Percentiles rank a stretch among this genome's conserved stretches.
Conservation (phyloP, 2,888 invertebrate genomes). For the Sthenelais limicola region DNA sequence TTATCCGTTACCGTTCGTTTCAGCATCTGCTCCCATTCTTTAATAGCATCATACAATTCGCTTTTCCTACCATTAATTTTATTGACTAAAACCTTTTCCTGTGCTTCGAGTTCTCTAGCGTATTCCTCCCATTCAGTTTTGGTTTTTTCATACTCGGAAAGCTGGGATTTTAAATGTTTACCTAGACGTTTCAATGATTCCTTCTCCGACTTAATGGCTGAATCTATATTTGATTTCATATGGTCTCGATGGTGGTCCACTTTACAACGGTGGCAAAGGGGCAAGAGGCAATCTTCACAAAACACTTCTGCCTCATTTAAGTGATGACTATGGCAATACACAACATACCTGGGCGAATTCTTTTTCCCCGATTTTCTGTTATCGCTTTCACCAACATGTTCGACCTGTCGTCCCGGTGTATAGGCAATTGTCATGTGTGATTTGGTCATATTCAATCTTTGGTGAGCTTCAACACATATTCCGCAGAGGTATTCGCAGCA, state of each 20-base stretch:
- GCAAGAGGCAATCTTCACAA: conserved; percentile 38
- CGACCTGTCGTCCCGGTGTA: background rate
- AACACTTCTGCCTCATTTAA: conserved; percentile 39
- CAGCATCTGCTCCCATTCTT: conserved; percentile 43
- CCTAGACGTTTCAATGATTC: conserved; percentile 16
- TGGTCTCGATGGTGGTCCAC: conserved; percentile 41
- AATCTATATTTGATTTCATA: conserved; percentile 28
- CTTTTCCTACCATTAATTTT: conserved; percentile 20
- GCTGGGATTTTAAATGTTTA: conserved; percentile 11
- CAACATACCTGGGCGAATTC: background rate
- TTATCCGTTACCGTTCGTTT: conserved; percentile 30
- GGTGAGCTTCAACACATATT: conserved; percentile 44
- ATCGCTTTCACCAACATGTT: background rate
- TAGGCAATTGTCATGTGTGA: conserved; percentile 33
- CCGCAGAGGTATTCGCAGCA: conserved; percentile 44
- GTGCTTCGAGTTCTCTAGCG: conserved; percentile 32
- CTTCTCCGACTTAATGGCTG: conserved; percentile 25
- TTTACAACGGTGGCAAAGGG: conserved; percentile 40
- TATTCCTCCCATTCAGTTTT: conserved; percentile 40
- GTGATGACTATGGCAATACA: conserved; percentile 31
- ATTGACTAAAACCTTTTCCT: conserved; percentile 9
- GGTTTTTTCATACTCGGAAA: conserved; percentile 33
- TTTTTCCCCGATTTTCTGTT: no score
- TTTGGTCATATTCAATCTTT: conserved; percentile 45
- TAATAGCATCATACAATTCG: conserved; percentile 34